phyloP scores from a whole-genome alignment of 2,797 vertebrate species.

The Molossus molossus region DNA sequence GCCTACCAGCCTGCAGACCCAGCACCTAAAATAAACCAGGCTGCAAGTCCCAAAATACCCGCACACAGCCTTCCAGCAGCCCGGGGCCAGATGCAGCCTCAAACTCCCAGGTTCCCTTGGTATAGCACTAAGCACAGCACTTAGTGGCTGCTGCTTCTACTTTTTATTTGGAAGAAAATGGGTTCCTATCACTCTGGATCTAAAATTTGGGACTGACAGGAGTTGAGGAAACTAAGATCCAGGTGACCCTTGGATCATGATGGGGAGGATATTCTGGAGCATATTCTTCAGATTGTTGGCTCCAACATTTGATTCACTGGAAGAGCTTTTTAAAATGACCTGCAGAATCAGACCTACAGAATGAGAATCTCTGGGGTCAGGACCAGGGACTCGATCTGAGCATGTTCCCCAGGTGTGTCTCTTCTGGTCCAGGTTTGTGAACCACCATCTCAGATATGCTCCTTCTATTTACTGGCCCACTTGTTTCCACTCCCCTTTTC shows the following conservation, averaged over 20 bases:
- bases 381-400: neutral
- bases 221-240: neutral
- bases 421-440: neutral
- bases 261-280: neutral
- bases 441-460: neutral
- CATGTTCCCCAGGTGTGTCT: neutral
- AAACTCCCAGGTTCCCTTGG: constrained; percentile 24
- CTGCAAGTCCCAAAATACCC: constrained; percentile 13
- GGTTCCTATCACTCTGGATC: neutral
- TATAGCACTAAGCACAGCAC: neutral
- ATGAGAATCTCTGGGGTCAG: neutral
- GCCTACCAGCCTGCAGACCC: constrained; percentile 63
- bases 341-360: neutral
- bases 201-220: neutral
- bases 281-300: neutral
- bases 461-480: neutral
- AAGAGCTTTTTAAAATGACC: neutral
- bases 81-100: neutral
- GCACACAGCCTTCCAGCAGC: constrained; percentile 15
- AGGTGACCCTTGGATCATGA: neutral
- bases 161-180: constrained; percentile 53
- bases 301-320: neutral
- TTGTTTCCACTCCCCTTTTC: neutral
- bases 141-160: neutral
- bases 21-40: constrained; percentile 76